A percentile compares a stretch with the other conserved stretches of the same genome.
These are phyloP conservation scores for Epistrophe grossulariae DNA, from an alignment of 2,888 invertebrate genomes.

Conservation along the genomic window DNA sequence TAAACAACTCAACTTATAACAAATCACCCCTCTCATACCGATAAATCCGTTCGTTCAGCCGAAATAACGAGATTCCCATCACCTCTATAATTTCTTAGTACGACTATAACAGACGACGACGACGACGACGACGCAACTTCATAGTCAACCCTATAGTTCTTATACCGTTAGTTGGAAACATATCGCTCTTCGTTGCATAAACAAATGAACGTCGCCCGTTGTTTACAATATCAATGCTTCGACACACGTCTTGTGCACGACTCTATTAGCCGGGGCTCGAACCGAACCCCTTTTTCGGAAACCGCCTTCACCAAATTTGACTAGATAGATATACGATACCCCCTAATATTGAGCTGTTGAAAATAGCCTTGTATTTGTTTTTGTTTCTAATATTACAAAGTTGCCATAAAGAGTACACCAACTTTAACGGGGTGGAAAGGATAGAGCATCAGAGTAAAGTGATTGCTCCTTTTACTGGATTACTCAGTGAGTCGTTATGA, in stretches of 20 bases:
- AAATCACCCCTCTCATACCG: slow-evolving; percentile 57
- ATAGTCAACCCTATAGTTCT: slow-evolving; percentile 19
- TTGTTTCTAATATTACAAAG: slow-evolving; percentile 74
- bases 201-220: slow-evolving; percentile 65
- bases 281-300: slow-evolving; percentile 34
- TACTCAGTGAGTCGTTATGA: slow-evolving; percentile 63
- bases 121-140: neutral
- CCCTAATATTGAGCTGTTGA: slow-evolving; percentile 30
- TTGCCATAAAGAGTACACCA: slow-evolving; percentile 31
- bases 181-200: slow-evolving; percentile 69
- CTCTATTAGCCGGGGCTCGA: slow-evolving; percentile 60
- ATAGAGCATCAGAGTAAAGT: slow-evolving; percentile 5
- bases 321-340: slow-evolving; percentile 1
- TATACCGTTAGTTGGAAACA: slow-evolving; percentile 18
- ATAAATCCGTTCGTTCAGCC: slow-evolving; percentile 53
- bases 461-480: slow-evolving; percentile 69
- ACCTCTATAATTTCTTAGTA: slow-evolving; percentile 13
- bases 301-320: slow-evolving; percentile 59
- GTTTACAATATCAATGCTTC: slow-evolving; percentile 73
- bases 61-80: slow-evolving; percentile 66
- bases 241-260: slow-evolving; percentile 63
- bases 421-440: slow-evolving; percentile 30
- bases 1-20: slow-evolving; percentile 72
- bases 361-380: slow-evolving; percentile 71
- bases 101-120: neutral